These are phyloP conservation scores for Miichthys miiuy DNA, from an alignment of 2,797 vertebrate species.

Conservation along the genomic window DNA sequence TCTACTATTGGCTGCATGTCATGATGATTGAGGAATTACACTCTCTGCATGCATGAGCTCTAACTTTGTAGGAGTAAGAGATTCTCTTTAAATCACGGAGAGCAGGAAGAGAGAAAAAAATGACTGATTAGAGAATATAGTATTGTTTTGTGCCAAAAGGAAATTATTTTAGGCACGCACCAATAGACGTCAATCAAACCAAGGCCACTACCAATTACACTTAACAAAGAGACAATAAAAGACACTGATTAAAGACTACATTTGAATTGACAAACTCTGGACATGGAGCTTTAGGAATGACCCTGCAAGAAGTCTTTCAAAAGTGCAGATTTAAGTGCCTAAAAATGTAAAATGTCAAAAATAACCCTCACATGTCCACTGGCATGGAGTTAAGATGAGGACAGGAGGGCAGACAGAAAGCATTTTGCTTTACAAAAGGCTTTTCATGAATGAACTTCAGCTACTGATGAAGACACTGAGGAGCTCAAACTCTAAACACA, in stretches of 20 bases:
- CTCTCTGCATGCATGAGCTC: slow-evolving; percentile 19
- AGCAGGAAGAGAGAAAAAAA: not conserved
- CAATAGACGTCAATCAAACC: slow-evolving; percentile 6
- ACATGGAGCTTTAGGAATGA: not conserved
- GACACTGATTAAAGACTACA: not conserved
- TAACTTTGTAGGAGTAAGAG: not conserved
- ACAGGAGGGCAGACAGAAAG: slow-evolving; percentile 22
- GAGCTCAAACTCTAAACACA: slow-evolving; percentile 27
- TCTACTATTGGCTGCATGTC: not conserved
- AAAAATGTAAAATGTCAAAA: slow-evolving; percentile 5
- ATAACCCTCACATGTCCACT: not conserved
- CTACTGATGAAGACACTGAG: slow-evolving; percentile 19
- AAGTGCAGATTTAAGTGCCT: not conserved
- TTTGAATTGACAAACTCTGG: not conserved
- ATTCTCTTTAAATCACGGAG: not conserved
- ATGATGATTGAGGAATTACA: slow-evolving; percentile 17
- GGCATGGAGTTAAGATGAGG: slow-evolving; percentile 6
- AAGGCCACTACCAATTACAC: not conserved
- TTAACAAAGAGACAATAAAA: not conserved
- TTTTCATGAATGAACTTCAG: slow-evolving; percentile 51
- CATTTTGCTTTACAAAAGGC: slow-evolving; percentile 28
- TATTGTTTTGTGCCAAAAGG: slow-evolving; percentile 5
- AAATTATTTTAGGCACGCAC: slow-evolving; percentile 4
- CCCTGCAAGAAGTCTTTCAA: not conserved
- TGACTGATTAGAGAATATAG: slow-evolving; percentile 7